These are phyloP conservation scores for Macropodus opercularis DNA, from an alignment of 2,797 vertebrate species.

Conservation along the genomic window DNA sequence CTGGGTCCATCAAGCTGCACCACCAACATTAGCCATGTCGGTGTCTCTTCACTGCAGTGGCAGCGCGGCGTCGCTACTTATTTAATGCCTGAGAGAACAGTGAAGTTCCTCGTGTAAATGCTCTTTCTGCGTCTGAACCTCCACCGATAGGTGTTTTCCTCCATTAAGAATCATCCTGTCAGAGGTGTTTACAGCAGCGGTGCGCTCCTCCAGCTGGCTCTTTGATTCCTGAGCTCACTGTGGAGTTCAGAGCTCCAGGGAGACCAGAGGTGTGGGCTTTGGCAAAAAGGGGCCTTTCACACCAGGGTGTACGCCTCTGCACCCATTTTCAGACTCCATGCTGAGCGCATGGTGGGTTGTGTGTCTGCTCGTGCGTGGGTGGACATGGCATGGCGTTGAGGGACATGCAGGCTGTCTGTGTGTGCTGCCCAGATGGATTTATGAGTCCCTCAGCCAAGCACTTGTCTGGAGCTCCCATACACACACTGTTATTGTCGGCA, in stretches of 20 bases:
- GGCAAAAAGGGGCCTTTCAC: conserved; percentile 23
- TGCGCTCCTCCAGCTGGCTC: conserved; percentile 5
- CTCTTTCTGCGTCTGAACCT: conserved; percentile 21
- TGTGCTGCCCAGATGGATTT: conserved; percentile 21
- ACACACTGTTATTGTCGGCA: conserved; percentile 4
- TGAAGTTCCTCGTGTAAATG: conserved; percentile 35
- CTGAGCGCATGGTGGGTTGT: neutral
- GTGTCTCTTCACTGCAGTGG: conserved; percentile 44
- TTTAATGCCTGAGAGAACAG: conserved; percentile 48
- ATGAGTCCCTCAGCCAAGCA: conserved; percentile 11
- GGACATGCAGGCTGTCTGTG: conserved; percentile 14
- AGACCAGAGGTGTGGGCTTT: conserved; percentile 28
- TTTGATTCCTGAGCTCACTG: conserved; percentile 13
- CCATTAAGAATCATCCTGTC: conserved; percentile 34
- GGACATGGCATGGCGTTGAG: conserved; percentile 7
- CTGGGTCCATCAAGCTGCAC: conserved; percentile 42
- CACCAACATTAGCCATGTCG: conserved; percentile 55
- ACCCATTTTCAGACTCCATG: conserved; percentile 12
- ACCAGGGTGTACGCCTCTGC: neutral
- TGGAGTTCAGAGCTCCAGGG: conserved; percentile 16
- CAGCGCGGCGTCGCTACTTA: conserved; percentile 44
- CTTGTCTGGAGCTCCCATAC: conserved; percentile 2
- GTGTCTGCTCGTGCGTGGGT: conserved; percentile 10
- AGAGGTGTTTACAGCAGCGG: conserved; percentile 18
- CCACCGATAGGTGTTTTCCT: conserved; percentile 24